Percentiles rank a stretch among this genome's conserved stretches.
Conservation (phyloP, 2,113 vertebrate genomes). For the Chamaetylas fuelleborni region DNA sequence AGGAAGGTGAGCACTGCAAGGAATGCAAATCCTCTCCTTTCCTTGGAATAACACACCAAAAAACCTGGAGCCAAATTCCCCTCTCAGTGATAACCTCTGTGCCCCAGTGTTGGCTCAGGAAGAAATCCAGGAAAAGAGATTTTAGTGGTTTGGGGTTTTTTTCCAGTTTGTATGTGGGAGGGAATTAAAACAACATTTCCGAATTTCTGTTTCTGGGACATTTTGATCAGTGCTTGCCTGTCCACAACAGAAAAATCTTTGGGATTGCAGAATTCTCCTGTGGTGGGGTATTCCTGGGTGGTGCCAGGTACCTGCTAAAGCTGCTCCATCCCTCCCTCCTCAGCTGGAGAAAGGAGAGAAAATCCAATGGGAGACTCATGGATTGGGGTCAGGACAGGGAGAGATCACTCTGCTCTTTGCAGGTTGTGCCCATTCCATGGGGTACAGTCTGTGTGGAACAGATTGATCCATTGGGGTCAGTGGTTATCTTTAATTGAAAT, state of each 20-base stretch:
- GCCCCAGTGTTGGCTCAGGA: background rate
- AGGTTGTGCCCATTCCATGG: background rate
- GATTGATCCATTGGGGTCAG: background rate
- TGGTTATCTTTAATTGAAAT: background rate
- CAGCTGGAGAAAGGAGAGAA: background rate
- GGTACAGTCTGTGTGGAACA: background rate
- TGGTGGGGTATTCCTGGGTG: background rate
- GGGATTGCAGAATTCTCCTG: background rate
- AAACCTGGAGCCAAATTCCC: background rate
- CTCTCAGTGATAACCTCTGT: background rate
- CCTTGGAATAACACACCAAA: background rate
- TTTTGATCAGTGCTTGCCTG: background rate
- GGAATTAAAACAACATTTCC: background rate
- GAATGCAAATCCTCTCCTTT: background rate
- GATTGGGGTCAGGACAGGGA: background rate
- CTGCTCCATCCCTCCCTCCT: background rate
- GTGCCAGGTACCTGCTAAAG: background rate
- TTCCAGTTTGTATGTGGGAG: background rate
- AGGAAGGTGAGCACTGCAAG: conserved; percentile 73
- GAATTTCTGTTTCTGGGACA: background rate
- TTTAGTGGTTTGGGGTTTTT: background rate
- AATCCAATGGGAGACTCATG: background rate
- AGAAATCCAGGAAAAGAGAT: background rate
- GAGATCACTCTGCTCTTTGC: background rate
- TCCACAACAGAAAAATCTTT: background rate